Base-by-base conservation (phyloP, 2,113 vertebrate species). In the Amphilophus citrinellus region DNA sequence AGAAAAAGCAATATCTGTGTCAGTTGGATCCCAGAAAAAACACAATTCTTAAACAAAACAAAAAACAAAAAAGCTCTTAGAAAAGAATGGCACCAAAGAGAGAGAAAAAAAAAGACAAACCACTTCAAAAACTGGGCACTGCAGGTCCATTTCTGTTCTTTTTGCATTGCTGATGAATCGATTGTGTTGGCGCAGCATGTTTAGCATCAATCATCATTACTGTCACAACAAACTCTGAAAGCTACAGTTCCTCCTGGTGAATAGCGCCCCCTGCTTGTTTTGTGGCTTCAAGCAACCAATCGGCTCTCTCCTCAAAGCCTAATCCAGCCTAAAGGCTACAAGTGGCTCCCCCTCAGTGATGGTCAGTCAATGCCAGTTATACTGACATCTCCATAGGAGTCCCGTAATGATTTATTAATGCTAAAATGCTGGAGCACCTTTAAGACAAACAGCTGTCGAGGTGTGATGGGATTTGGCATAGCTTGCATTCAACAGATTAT, bases 381-480 rank as follows among this genome's bases (percentile, higher is more conserved):
- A 61, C 6, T 57, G 14, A 66, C 47, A 80, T 63, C 11, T 59
- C 20, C 68, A 56, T 56, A 0, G 35, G 27, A 77, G 61, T 71
- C 20, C 27, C 24, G 11, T 32, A 24, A 47, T 50, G 11, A 66
- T 37, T 63, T 57, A 20, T n/a, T 47, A 20, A 84, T 81, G 77
- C 57, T 62, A 42, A 89, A 84, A 77, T 30, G 59, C 62, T 83
- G 59, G 44, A 39, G 44, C 30, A 79, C 61, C 65, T 61, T 73
- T 58, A 24, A 83, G 44, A 63, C 3, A 20, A 58, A 56, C 7
- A 57, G 35, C 44, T 44, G 53, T 83, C 77, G 60, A 90, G 81
- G 79, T 84, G 85, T 59, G 35, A 60, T 4, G 14, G 62, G 66
- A 77, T 91, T 89, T 84, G 79, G 82, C 77, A 79, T 60, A 79